Conservation (phyloP, 2,113 vertebrate genomes). For the Casuarius casuarius region DNA sequence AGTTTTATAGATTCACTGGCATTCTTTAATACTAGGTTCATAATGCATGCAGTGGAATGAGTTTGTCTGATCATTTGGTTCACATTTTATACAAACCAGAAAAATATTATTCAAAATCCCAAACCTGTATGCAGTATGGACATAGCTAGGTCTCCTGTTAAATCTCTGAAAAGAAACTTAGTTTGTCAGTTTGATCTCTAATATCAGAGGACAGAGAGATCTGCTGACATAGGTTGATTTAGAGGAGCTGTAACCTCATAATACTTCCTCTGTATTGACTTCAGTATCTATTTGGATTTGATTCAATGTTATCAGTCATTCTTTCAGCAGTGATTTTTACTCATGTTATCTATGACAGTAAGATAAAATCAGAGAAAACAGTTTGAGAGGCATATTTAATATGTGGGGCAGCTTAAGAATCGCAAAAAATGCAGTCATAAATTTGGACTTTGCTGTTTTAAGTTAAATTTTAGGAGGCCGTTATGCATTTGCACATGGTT, state of each 20-base stretch:
- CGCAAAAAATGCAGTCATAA: constrained; percentile 27
- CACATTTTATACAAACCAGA: not conserved
- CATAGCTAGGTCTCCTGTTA: not conserved
- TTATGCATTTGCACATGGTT: not conserved
- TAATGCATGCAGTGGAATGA: not conserved
- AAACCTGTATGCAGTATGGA: not conserved
- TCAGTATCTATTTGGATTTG: constrained; percentile 26
- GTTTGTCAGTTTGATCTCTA: not conserved
- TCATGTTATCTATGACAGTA: constrained; percentile 53
- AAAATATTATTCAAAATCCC: not conserved
- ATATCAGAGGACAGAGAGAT: not conserved
- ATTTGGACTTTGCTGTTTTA: constrained; percentile 60
- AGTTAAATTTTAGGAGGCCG: constrained; percentile 28
- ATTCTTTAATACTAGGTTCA: not conserved
- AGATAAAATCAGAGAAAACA: constrained; percentile 56
- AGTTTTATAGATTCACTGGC: not conserved
- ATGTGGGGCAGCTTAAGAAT: constrained; percentile 20
- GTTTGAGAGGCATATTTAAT: constrained; percentile 65
- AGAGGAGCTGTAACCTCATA: not conserved
- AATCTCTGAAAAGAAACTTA: not conserved
- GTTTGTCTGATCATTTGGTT: not conserved
- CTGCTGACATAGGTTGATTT: not conserved
- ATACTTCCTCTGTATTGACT: not conserved
- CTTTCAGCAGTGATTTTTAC: constrained; percentile 35
- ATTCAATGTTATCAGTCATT: constrained; percentile 54